Evolutionary conservation across 2,113 vertebrate genomes (phyloP).

Genomic region (Notechis scutatus): DNA sequence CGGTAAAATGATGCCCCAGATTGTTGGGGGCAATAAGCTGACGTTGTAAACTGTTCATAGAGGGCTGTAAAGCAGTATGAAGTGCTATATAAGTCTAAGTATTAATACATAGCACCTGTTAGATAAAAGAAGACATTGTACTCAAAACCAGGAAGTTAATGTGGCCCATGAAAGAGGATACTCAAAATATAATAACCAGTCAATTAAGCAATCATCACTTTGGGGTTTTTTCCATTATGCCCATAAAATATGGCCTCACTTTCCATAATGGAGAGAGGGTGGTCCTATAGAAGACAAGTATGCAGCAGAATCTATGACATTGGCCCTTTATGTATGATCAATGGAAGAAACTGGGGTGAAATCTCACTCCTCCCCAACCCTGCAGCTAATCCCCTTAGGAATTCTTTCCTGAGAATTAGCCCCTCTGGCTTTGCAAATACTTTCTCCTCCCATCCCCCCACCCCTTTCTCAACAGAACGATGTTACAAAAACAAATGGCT

Average conservation of each 20-base stretch:
- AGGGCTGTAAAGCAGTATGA: background rate
- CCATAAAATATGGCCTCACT: background rate
- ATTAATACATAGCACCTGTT: background rate
- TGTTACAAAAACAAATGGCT: background rate
- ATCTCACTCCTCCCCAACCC: background rate
- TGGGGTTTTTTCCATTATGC: background rate
- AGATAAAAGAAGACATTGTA: background rate
- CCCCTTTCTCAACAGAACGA: background rate
- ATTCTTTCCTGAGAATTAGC: background rate
- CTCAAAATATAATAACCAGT: background rate
- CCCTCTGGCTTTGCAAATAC: background rate
- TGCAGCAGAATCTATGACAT: background rate
- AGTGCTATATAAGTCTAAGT: background rate
- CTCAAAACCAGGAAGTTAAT: background rate
- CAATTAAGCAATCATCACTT: background rate
- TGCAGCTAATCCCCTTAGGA: background rate
- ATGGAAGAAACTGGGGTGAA: background rate
- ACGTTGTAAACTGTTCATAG: background rate
- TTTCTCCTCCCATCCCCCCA: background rate
- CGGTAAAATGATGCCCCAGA: background rate
- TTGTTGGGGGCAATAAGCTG: background rate
- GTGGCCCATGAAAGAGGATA: background rate
- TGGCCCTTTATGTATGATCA: background rate
- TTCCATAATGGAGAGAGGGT: background rate
- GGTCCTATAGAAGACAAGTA: background rate